These are phyloP conservation scores for Sebastes ruberrimus DNA, from an alignment of 2,797 vertebrate species.

Conservation along the genomic window DNA sequence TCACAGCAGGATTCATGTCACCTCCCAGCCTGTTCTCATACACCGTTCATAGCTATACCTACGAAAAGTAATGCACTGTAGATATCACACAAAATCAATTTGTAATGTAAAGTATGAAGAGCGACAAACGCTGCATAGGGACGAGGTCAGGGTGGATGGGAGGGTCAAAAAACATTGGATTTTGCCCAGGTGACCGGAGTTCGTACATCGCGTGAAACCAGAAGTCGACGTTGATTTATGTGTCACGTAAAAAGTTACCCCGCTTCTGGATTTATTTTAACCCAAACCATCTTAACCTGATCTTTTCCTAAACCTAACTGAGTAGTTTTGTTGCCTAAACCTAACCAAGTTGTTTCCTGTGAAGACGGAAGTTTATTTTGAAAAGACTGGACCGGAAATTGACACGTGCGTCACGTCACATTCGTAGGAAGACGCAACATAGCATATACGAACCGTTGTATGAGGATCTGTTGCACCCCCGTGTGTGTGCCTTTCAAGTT, in stretches of 20 bases:
- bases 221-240: accelerated
- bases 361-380: too few relatives aligned
- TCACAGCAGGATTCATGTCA: not conserved
- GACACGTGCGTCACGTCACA: too few relatives aligned
- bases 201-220: accelerated
- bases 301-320: not conserved
- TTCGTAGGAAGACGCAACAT: too few relatives aligned
- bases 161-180: not conserved
- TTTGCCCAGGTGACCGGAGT: not conserved
- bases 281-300: too few relatives aligned
- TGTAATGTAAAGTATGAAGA: not conserved
- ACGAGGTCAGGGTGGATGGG: too few relatives aligned
- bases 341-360: too few relatives aligned
- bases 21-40: not conserved
- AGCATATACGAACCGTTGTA: too few relatives aligned
- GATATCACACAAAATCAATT: not conserved
- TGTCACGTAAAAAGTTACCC: accelerated
- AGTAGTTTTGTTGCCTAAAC: not conserved
- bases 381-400: too few relatives aligned
- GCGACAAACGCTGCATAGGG: accelerated
- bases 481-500: not conserved
- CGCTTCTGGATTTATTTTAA: too few relatives aligned
- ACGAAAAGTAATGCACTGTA: not conserved
- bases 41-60: not conserved
- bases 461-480: not conserved